Evolutionary conservation across 64 coral and sea anemone genomes (phyloP).

Genomic region (Orbicella faveolata): DNA sequence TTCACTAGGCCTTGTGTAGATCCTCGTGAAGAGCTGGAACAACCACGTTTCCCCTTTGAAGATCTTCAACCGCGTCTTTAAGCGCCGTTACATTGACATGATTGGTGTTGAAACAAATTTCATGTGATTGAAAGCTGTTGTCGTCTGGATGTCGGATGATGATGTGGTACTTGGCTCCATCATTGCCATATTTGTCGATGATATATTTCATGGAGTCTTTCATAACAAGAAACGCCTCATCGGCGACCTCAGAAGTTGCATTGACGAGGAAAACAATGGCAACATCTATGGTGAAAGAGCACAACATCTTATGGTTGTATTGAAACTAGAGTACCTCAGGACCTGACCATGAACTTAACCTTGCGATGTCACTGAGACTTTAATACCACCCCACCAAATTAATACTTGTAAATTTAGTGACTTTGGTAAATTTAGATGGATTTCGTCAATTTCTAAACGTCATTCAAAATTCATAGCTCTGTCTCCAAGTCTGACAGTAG

Average conservation of each 20-base stretch:
- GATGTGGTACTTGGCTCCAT: background rate
- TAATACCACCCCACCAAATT: too few species aligned
- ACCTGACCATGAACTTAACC: background rate
- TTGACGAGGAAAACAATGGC: background rate
- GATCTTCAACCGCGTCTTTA: background rate
- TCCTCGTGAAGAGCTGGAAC: too few species aligned
- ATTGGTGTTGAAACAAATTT: background rate
- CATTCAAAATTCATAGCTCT: too few species aligned
- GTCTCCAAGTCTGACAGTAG: too few species aligned
- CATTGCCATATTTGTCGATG: background rate
- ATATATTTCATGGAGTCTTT: background rate
- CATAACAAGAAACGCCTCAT: background rate
- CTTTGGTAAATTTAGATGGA: too few species aligned
- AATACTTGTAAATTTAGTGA: too few species aligned
- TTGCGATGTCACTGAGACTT: too few species aligned
- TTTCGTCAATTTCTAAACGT: too few species aligned
- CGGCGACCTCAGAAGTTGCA: background rate
- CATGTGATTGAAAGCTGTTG: slow-evolving; percentile 5
- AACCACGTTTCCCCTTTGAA: too few species aligned
- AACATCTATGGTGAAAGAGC: too few species aligned
- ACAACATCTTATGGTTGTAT: background rate
- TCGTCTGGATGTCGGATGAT: background rate
- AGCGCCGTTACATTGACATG: background rate
- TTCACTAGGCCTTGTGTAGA: too few species aligned
- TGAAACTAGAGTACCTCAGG: background rate